Conservation (phyloP, 2,888 invertebrate genomes). For the Allacma fusca region DNA sequence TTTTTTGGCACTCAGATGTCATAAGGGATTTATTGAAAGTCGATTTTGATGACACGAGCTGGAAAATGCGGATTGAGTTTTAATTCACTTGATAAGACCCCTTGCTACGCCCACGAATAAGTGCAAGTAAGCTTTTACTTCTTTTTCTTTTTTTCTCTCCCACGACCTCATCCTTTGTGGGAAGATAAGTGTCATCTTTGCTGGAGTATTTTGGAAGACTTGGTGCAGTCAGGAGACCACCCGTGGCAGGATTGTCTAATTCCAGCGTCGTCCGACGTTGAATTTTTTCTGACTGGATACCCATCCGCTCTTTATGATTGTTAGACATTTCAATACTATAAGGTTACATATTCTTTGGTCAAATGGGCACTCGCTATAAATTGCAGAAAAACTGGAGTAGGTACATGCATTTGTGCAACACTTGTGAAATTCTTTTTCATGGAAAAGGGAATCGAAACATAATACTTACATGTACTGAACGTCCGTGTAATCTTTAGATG, state of each 20-base stretch:
- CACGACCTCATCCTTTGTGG: background rate
- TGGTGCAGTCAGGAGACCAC: slow-evolving; percentile 8
- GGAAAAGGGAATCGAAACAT: too few relatives aligned
- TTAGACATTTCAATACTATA: background rate
- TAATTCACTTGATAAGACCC: slow-evolving; percentile 16
- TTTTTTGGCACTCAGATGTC: too few relatives aligned
- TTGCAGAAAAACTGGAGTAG: too few relatives aligned
- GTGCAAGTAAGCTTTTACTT: background rate
- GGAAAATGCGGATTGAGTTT: background rate
- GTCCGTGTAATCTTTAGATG: background rate
- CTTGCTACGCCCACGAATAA: background rate
- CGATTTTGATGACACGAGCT: too few relatives aligned
- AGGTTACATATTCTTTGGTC: too few relatives aligned
- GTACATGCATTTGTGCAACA: too few relatives aligned
- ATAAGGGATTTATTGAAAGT: too few relatives aligned
- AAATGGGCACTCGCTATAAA: too few relatives aligned
- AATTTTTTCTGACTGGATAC: background rate
- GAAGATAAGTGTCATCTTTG: background rate
- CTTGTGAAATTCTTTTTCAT: too few relatives aligned
- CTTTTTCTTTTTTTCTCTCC: slow-evolving; percentile 5
- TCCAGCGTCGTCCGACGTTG: background rate
- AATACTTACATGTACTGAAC: background rate
- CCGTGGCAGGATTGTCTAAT: slow-evolving; percentile 14
- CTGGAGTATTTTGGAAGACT: slow-evolving; percentile 6
- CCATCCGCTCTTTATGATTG: background rate